phyloP scores from a whole-genome alignment of 2,888 invertebrate genomes.

The Spisula subtruncata region DNA sequence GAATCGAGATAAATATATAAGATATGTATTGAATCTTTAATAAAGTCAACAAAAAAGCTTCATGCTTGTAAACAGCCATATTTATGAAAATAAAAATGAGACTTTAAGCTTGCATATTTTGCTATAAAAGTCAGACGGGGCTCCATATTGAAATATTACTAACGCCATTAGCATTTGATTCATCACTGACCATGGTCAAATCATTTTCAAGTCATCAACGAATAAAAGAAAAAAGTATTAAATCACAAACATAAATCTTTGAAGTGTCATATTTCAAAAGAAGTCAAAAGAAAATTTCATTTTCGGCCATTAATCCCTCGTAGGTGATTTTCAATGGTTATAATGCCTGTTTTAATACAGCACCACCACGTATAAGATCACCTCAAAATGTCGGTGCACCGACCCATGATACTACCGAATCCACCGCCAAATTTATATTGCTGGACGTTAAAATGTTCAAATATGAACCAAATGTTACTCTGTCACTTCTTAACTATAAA shows the following conservation, averaged over 20 bases:
- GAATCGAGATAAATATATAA: background rate
- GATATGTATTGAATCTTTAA: slow-evolving; percentile 9
- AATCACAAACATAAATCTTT: slow-evolving; percentile 37
- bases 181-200: slow-evolving; percentile 20
- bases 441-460: slow-evolving; percentile 33
- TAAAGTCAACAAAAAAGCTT: background rate
- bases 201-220: slow-evolving; percentile 24
- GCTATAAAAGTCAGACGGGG: slow-evolving; percentile 2
- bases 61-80: background rate
- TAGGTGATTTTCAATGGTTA: slow-evolving; percentile 38
- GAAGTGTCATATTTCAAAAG: slow-evolving; percentile 60
- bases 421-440: slow-evolving; percentile 2
- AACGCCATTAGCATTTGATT: slow-evolving; percentile 10
- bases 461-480: slow-evolving; percentile 2
- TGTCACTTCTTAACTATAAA: slow-evolving; percentile 20
- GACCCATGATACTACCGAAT: slow-evolving; percentile 27
- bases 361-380: slow-evolving; percentile 41
- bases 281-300: slow-evolving; percentile 35
- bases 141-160: background rate
- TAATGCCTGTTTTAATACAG: slow-evolving; percentile 30
- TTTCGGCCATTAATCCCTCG: slow-evolving; percentile 42
- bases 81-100: background rate
- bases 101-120: background rate
- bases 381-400: slow-evolving; percentile 38
- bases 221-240: background rate